Base-by-base conservation (phyloP, 2,113 vertebrate species). In the Alethe diademata region DNA sequence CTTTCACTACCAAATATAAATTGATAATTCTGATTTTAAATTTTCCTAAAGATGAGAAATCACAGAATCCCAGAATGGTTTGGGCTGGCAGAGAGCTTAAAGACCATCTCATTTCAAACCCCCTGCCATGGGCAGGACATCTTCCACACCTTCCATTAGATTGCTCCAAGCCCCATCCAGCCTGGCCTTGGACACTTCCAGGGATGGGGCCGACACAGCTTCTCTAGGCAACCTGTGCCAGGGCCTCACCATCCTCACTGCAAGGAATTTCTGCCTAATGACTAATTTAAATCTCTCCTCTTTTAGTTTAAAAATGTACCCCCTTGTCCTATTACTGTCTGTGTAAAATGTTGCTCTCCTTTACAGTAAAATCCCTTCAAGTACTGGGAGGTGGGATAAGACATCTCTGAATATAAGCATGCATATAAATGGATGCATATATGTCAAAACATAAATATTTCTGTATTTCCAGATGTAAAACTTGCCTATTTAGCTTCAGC, bases 141-240 rank as follows among this genome's bases (percentile, higher is more conserved):
- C 25, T 90, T 62, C 25, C 48, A 48, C 35, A 45, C 43, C 43
- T 45, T 19, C 43, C 43, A 45, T 19, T 45, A 54, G 14, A 2
- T 1, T 54, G 20, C 47, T 61, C 25, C 22, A n/a, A 69, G 47
- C 18, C 11, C 14, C 0, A 0, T 35, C 14, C 70, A 54, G 3
- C 5, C 38, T 42, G 47, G 54, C 40, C 25, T 47, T 31, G 20
- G 17, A 26, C 26, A 40, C 29, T 75, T 35, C 17, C 22, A 61
- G 70, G 35, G 54, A 54, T 40, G 29, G 6, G 12, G 17, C 29
- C 75, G 14, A 12, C n/a, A 54, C 6, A 82, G 40, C 9, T 75
- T 47, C 40, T 29, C 53, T 67, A 38, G 38, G 16, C 38, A 60
- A 1, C n/a, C 17, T 48, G 14, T 69, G 29, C 29, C 24, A 29